Base-by-base conservation (phyloP, 2,113 vertebrate species). In the Gymnorhina tibicen region DNA sequence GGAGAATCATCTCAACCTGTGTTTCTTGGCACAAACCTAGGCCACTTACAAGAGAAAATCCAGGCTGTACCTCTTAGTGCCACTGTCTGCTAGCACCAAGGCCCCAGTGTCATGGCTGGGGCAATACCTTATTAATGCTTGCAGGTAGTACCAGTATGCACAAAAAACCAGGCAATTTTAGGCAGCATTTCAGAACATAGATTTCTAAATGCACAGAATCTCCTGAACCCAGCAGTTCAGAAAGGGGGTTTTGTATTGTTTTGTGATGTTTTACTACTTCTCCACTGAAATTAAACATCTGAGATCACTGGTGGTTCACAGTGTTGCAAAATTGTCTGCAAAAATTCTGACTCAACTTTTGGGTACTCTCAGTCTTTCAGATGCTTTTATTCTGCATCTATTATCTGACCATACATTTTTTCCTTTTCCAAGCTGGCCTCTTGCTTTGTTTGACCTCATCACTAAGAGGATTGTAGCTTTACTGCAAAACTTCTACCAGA, bases 21-120 rank as follows among this genome's bases (percentile, higher is more conserved):
- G 33, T 42, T 79, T 56, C 56, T 88, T 82, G 37, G 32, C 76
- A 83, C 27, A 85, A 56, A 52, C 24, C 18, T 33, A 42, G 24
- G 56, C 11, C 41, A 30, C 47, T 75, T 66, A 39, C 1, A 75
- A 13, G 60, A 37, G 24, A 78, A 74, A 79, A 37, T 62, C 33
- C 35, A 8, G 11, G 19, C 33, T 86, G 32, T 37, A 37, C 19
- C 63, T 70, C 30, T 37, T 37, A 75, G 5, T 66, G 27, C 62
- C 24, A 15, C 62, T 42, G 6, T 8, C 56, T 76, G 42, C 47
- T 19, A 22, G 55, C 35, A 50, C 46, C 21, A 20, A 64, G 41
- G 41, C 14, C n/a, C 9, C 64, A 41, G 4, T 0, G 0, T 37
- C 6, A 26, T 11, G 20, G 11, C 1, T 28, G 8, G 37, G 30